Conservation (phyloP, 2,113 vertebrate species). For the Orthochromis indermauri region DNA sequence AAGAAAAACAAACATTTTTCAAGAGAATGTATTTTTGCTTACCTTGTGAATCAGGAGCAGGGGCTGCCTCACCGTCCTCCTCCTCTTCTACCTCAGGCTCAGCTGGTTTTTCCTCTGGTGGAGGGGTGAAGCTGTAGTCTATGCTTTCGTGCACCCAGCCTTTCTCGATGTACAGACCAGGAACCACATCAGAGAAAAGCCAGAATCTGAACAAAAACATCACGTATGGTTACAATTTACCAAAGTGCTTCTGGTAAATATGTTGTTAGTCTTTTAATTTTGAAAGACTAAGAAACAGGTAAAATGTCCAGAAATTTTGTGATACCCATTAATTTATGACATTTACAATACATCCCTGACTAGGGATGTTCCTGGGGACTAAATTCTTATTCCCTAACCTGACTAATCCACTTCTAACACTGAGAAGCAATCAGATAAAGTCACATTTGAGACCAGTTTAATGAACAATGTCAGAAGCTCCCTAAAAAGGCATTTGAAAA, state of each 20-base stretch:
- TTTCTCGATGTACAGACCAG: slow-evolving; percentile 94
- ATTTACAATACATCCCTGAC: not conserved
- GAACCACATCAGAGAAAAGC: slow-evolving; percentile 95
- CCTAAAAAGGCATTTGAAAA: not conserved
- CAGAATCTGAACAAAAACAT: slow-evolving; percentile 79
- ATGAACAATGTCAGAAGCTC: not conserved
- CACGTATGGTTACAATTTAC: not conserved
- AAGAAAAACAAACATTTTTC: not conserved
- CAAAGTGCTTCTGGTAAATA: not conserved
- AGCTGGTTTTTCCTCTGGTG: slow-evolving; percentile 63
- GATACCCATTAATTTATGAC: not conserved
- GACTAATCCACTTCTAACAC: not conserved
- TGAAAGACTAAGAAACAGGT: not conserved
- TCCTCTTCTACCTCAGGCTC: slow-evolving; percentile 64
- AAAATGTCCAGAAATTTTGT: not conserved
- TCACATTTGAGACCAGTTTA: not conserved
- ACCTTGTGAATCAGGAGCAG: slow-evolving; percentile 31
- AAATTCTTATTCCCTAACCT: not conserved
- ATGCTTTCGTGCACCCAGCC: slow-evolving; percentile 94
- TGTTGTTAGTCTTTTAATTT: not conserved
- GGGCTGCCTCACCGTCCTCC: slow-evolving; percentile 35
- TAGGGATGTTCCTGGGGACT: not conserved
- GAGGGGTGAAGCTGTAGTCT: slow-evolving; percentile 82
- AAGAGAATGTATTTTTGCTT: not conserved
- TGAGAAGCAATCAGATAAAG: not conserved